These are phyloP conservation scores for Eulemur rubriventer DNA, from an alignment of 2,797 vertebrate genomes.

Conservation along the genomic window DNA sequence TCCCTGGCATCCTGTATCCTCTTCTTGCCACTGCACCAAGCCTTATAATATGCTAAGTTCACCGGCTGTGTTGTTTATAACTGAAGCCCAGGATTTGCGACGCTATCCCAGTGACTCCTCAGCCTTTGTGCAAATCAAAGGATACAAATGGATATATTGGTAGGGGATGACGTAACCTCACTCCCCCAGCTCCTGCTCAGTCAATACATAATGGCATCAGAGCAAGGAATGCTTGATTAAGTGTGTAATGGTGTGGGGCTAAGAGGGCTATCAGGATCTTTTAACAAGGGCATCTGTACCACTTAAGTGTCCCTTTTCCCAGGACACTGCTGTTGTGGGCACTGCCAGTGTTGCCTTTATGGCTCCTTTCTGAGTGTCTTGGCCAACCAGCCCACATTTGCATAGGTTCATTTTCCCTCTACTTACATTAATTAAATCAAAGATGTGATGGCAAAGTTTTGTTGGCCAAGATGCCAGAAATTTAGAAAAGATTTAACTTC, in stretches of 20 bases:
- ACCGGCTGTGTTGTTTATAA: neutral
- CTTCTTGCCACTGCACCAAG: neutral
- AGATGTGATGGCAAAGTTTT: constrained; percentile 29
- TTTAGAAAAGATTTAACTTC: constrained; percentile 52
- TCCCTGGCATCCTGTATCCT: neutral
- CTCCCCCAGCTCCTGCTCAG: neutral
- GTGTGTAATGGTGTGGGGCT: neutral
- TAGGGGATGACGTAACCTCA: neutral
- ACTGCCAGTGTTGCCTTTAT: neutral
- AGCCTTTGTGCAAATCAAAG: neutral
- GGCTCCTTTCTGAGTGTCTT: neutral
- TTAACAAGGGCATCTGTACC: neutral
- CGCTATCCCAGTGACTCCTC: neutral
- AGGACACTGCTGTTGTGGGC: neutral
- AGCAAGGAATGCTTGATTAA: neutral
- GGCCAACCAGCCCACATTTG: neutral
- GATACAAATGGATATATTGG: neutral
- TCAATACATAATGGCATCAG: neutral
- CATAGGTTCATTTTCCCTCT: constrained; percentile 23
- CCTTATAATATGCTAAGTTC: neutral
- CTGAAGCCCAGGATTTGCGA: neutral
- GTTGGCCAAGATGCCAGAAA: neutral
- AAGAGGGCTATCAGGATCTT: neutral
- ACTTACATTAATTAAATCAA: constrained; percentile 48
- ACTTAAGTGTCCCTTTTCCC: neutral